These are phyloP conservation scores for Eleginops maclovinus DNA, from an alignment of 2,113 vertebrate species.

Conservation along the genomic window DNA sequence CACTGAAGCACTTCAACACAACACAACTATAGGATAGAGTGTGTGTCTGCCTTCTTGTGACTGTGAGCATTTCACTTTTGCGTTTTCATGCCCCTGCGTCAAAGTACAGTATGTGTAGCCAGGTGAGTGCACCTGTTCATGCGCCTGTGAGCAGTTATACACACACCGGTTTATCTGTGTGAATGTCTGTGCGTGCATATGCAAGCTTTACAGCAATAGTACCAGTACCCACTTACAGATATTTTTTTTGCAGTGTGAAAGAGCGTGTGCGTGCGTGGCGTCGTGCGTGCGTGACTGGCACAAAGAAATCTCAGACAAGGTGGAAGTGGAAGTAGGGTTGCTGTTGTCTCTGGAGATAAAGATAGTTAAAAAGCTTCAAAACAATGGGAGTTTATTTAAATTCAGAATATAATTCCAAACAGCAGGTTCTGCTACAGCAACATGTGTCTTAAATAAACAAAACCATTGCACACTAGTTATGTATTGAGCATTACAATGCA, in stretches of 20 bases:
- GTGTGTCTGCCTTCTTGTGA: not conserved
- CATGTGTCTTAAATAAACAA: not conserved
- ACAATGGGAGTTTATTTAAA: constrained; percentile 32
- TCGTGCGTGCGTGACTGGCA: constrained; percentile 11
- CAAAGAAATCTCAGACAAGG: constrained; percentile 31
- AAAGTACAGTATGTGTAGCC: not conserved
- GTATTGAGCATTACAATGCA: not conserved
- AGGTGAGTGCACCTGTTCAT: constrained; percentile 30
- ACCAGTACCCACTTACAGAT: not conserved
- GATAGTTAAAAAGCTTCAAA: constrained; percentile 14
- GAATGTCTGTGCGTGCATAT: constrained; percentile 15
- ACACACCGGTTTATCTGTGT: constrained; percentile 29
- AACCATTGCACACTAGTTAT: not conserved
- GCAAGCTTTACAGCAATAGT: too few relatives aligned
- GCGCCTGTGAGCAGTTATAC: constrained; percentile 2
- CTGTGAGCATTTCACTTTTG: constrained; percentile 2
- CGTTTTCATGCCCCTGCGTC: constrained; percentile 5
- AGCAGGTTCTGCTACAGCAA: not conserved
- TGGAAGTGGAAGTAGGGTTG: constrained; percentile 36
- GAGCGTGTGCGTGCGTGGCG: constrained; percentile 4
- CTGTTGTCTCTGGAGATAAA: constrained; percentile 37
- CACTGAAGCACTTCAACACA: constrained; percentile 55
- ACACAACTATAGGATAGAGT: constrained; percentile 52
- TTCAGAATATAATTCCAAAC: constrained; percentile 15
- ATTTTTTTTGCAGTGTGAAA: not conserved